Percentiles rank a stretch among this genome's conserved stretches.
phyloP scores from a whole-genome alignment of 2,797 vertebrate species.

The Bradypus variegatus region DNA sequence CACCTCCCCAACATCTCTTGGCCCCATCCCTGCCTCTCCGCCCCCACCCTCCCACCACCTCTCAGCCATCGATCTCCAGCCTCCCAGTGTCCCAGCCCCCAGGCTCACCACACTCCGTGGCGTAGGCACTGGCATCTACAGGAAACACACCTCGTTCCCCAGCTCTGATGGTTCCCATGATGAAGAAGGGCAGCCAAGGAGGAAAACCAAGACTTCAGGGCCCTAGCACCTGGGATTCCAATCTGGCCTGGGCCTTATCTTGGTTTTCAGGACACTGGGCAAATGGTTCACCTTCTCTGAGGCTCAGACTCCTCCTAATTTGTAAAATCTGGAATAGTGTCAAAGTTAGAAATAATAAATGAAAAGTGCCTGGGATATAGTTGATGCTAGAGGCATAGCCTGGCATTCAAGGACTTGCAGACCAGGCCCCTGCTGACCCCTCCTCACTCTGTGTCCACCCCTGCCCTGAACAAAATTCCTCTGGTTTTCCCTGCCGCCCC shows the following conservation, averaged over 20 bases:
- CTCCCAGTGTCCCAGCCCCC: neutral
- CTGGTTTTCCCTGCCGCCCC: neutral
- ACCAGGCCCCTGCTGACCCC: neutral
- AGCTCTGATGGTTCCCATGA: neutral
- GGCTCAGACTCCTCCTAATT: neutral
- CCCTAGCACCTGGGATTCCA: neutral
- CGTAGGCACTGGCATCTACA: fast-evolving
- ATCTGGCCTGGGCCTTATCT: neutral
- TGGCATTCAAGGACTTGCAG: neutral
- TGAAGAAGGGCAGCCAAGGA: neutral
- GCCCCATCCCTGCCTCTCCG: neutral
- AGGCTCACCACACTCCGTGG: fast-evolving
- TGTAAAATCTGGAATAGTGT: neutral
- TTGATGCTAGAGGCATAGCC: neutral
- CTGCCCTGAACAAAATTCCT: neutral
- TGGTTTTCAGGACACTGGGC: neutral
- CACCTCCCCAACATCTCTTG: no score
- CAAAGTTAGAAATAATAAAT: neutral
- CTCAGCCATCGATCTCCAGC: neutral
- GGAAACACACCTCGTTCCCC: fast-evolving
- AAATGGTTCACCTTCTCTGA: neutral
- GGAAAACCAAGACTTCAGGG: neutral
- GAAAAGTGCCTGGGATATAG: neutral
- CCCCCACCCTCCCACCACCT: neutral
- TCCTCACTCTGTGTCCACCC: neutral